Conservation (phyloP, 2,797 vertebrate genomes). For the Telmatherina bonti region DNA sequence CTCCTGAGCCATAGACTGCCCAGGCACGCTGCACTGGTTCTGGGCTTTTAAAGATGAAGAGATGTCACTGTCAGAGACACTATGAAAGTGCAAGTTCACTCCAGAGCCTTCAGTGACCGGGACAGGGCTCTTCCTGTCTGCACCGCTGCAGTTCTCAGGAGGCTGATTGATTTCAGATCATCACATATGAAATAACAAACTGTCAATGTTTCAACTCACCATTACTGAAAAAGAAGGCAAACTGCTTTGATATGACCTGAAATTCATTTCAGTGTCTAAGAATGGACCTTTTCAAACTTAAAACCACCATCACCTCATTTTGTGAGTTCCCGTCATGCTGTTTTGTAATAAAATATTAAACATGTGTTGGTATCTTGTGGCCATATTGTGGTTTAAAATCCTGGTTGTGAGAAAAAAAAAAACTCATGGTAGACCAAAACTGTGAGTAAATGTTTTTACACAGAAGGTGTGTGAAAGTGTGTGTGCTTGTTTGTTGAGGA, state of each 20-base stretch:
- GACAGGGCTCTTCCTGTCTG: conserved; percentile 27
- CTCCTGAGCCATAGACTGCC: conserved; percentile 31
- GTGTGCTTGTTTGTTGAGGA: not conserved
- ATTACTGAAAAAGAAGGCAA: conserved; percentile 3
- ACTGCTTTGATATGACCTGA: conserved; percentile 7
- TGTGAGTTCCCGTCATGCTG: conserved; percentile 57
- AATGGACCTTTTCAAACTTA: conserved; percentile 39
- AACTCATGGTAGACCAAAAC: not conserved
- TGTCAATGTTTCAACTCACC: conserved; percentile 18
- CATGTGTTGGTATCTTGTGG: conserved; percentile 5
- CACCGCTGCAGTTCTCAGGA: conserved; percentile 12
- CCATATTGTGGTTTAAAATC: not conserved
- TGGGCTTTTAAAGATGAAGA: conserved; percentile 19
- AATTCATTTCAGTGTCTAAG: conserved; percentile 11
- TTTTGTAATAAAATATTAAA: conserved; percentile 75
- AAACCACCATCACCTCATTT: conserved; percentile 49
- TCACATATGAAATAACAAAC: not conserved
- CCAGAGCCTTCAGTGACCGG: conserved; percentile 16
- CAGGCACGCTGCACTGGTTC: conserved; percentile 3
- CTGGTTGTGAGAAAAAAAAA: not conserved
- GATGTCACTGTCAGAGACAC: conserved; percentile 30
- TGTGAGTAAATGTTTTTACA: not conserved
- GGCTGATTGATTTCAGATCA: not conserved
- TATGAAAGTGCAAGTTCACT: not conserved
- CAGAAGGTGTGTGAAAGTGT: not conserved